Evolutionary conservation across 1,140 invertebrate species (phyloP), one percentile per base, ranked within the genome.

Genomic region (Drosophila persimilis): DNA sequence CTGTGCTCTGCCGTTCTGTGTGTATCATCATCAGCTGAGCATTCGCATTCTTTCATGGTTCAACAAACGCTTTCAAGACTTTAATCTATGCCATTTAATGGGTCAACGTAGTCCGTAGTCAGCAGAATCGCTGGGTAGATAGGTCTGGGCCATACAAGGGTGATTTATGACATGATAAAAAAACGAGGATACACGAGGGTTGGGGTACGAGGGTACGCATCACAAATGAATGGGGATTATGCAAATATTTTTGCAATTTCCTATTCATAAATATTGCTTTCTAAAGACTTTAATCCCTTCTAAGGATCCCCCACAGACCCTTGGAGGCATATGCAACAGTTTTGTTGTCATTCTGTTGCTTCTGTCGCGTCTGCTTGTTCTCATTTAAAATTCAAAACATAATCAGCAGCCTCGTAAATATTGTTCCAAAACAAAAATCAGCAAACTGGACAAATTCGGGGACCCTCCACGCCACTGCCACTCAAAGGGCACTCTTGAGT

Each of bases 51-150:
- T 26, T 55, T 47, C 50, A 66, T 44, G 73, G 73, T 85, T 85
- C 65, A 77, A 69, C 51, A 80, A 67, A 77, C 81, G 65, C 39
- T 55, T 80, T 86, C 81, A 86, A 80, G 81, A 73, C 61, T 62
- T 24, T 13, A 20, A 9, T 17, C 46, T 51, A 31, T 24, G 35
- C 35, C 35, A 11, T 63, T 77, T 80, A 80, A 77, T 80, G 61
- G 81, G 77, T 80, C 81, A 85, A 22, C 50, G 44, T 51, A 11
- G 31, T 9, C 31, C 31, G 31, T 3, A 44, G 45, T 45, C 61
- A 39, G 57, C 51, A 22, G 44, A 35, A 53, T 61, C 17, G 17
- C 24, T 56, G 35, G 58, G 55, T 6, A 58, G 58, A 47, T 48
- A 44, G 24, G 35, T 44, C 22, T 35, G 13, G 44, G 43, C 57